These are phyloP conservation scores for Hestina assimilis DNA, from an alignment of 1,140 invertebrate species.

Conservation along the genomic window DNA sequence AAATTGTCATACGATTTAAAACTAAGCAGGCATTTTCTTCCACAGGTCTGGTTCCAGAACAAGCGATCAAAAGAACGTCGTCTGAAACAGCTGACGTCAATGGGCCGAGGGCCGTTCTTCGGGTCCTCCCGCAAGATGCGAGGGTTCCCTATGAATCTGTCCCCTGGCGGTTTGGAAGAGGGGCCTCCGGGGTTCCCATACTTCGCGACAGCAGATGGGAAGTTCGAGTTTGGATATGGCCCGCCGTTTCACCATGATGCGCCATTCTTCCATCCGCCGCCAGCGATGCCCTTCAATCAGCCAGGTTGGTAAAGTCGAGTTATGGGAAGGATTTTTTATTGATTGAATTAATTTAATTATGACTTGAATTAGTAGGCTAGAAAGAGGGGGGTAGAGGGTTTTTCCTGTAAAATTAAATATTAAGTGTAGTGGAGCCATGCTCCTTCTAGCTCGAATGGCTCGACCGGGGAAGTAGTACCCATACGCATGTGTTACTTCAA, in stretches of 20 bases:
- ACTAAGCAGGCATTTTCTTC: slow-evolving; percentile 28
- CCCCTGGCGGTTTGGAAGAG: slow-evolving; percentile 89
- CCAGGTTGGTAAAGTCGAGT: slow-evolving; percentile 79
- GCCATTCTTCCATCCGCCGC: slow-evolving; percentile 90
- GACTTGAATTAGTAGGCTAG: too few relatives aligned
- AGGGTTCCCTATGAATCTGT: slow-evolving; percentile 93
- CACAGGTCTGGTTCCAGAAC: slow-evolving; percentile 99
- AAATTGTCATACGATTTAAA: neutral
- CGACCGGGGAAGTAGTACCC: too few relatives aligned
- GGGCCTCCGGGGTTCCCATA: slow-evolving; percentile 91
- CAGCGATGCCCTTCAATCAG: slow-evolving; percentile 85
- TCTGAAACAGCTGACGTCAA: slow-evolving; percentile 93
- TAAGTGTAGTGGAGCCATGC: too few relatives aligned
- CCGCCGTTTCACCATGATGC: slow-evolving; percentile 92
- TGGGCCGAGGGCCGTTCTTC: slow-evolving; percentile 94
- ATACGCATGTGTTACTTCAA: too few relatives aligned
- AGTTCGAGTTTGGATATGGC: slow-evolving; percentile 94
- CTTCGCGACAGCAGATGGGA: slow-evolving; percentile 88
- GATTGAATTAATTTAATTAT: too few relatives aligned
- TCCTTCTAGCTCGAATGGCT: too few relatives aligned
- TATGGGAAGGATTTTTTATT: too few relatives aligned
- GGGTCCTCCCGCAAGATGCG: slow-evolving; percentile 93
- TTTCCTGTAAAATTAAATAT: too few relatives aligned
- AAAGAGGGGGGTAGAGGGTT: too few relatives aligned
- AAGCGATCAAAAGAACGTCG: slow-evolving; percentile 98